Evolutionary conservation across 1,140 invertebrate species (phyloP).

Genomic region (Archivesica marissinica): DNA sequence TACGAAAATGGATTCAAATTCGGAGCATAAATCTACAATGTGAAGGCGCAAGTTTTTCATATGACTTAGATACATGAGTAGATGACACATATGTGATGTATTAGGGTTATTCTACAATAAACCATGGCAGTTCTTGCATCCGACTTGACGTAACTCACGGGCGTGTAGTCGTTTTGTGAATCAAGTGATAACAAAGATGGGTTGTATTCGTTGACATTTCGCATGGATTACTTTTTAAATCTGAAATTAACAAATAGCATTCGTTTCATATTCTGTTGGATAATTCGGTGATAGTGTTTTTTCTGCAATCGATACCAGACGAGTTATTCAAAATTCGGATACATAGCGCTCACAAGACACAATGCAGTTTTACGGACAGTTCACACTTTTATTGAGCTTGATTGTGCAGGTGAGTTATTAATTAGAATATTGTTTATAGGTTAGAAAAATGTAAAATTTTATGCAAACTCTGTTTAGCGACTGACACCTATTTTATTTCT

Average conservation of each 20-base stretch:
- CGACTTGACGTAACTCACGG: conserved; percentile 20
- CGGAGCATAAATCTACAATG: neutral
- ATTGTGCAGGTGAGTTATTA: neutral
- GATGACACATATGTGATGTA: conserved; percentile 20
- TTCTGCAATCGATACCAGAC: too few relatives aligned
- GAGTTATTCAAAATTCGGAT: neutral
- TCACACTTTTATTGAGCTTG: neutral
- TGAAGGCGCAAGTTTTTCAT: neutral
- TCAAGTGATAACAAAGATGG: neutral
- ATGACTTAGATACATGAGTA: conserved; percentile 11
- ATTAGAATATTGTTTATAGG: too few relatives aligned
- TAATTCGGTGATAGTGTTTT: too few relatives aligned
- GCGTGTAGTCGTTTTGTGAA: neutral
- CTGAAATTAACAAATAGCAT: neutral
- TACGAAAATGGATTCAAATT: neutral
- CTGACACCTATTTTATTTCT: too few relatives aligned
- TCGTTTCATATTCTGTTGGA: too few relatives aligned
- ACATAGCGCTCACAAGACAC: neutral
- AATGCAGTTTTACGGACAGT: neutral
- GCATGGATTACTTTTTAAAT: neutral
- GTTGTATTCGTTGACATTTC: neutral
- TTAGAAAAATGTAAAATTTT: too few relatives aligned
- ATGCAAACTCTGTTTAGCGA: too few relatives aligned
- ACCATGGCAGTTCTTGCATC: neutral
- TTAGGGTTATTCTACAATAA: neutral